These are phyloP conservation scores for Sycophila sp. DNA, from an alignment of 1,140 invertebrate species.

Conservation along the genomic window DNA sequence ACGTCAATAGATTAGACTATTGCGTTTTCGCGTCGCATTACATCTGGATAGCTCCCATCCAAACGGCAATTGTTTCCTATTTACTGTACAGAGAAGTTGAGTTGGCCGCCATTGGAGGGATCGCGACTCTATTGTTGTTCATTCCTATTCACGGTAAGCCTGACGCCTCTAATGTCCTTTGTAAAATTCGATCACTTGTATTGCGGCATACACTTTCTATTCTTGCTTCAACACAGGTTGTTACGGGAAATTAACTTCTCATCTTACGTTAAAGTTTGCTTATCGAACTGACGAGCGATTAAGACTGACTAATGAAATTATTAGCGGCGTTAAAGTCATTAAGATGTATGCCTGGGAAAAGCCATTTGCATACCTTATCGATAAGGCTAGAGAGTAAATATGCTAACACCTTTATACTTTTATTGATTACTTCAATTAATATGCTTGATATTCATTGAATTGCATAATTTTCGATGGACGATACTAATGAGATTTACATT, in stretches of 20 bases:
- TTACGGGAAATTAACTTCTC: constrained; percentile 76
- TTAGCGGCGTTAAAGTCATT: constrained; percentile 87
- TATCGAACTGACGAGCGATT: constrained; percentile 83
- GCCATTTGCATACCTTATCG: constrained; percentile 75
- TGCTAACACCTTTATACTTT: background rate
- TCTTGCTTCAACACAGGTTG: constrained; percentile 66
- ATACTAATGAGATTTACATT: too few relatives aligned
- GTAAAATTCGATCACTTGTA: background rate
- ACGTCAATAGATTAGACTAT: constrained; percentile 79
- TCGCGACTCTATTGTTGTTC: constrained; percentile 80
- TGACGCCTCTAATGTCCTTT: background rate
- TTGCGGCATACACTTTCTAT: too few relatives aligned
- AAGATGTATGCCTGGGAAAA: constrained; percentile 92
- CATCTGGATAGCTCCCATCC: constrained; percentile 83
- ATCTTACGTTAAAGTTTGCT: constrained; percentile 74
- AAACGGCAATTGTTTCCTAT: constrained; percentile 78
- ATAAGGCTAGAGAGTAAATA: constrained; percentile 65
- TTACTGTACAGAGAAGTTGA: constrained; percentile 82
- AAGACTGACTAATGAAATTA: constrained; percentile 87
- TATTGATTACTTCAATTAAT: background rate
- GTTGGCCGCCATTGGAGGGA: constrained; percentile 79
- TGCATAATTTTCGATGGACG: constrained; percentile 3
- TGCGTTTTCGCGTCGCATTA: constrained; percentile 77
- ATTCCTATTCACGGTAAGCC: constrained; percentile 82
- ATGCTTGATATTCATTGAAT: background rate